These are phyloP conservation scores for Luidia sarsii DNA, from an alignment of 53 echinoderm and acorn worm species.

Conservation along the genomic window DNA sequence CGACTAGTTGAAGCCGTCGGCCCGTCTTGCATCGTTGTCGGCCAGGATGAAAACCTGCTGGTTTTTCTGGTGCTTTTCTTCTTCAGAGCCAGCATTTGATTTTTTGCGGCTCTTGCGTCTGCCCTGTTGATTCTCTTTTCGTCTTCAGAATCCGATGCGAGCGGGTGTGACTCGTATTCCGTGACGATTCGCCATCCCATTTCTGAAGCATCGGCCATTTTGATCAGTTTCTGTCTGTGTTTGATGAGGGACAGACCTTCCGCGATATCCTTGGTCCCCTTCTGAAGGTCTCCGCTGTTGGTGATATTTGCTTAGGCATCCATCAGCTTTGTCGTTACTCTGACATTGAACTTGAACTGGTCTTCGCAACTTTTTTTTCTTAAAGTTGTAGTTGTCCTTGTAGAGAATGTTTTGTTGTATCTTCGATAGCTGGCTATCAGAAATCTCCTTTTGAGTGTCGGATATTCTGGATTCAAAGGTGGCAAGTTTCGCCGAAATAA, in stretches of 20 bases:
- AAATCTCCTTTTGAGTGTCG: conserved; percentile 2
- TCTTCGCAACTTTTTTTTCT: conserved; percentile 22
- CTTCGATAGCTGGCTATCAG: conserved; percentile 8
- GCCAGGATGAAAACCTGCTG: conserved; percentile 9
- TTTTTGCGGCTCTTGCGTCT: neutral
- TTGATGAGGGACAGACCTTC: conserved; percentile 23
- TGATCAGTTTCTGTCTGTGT: conserved; percentile 34
- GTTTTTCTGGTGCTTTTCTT: neutral
- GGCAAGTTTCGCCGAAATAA: conserved; percentile 1
- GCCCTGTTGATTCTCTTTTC: neutral
- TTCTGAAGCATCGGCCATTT: neutral
- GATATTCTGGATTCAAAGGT: neutral
- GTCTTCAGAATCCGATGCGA: neutral
- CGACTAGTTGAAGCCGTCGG: neutral
- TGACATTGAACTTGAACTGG: conserved; percentile 12
- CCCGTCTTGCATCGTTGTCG: neutral
- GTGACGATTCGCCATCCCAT: neutral
- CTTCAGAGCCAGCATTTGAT: neutral
- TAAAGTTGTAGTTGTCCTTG: conserved; percentile 8
- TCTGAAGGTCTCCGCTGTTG: neutral
- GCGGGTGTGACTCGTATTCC: neutral
- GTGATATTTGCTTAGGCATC: conserved; percentile 9
- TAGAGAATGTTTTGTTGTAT: neutral
- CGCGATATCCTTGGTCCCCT: neutral
- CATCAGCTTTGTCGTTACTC: conserved; percentile 1